These are phyloP conservation scores for Pristiophorus japonicus DNA, from an alignment of 2,113 vertebrate genomes.

Conservation along the genomic window DNA sequence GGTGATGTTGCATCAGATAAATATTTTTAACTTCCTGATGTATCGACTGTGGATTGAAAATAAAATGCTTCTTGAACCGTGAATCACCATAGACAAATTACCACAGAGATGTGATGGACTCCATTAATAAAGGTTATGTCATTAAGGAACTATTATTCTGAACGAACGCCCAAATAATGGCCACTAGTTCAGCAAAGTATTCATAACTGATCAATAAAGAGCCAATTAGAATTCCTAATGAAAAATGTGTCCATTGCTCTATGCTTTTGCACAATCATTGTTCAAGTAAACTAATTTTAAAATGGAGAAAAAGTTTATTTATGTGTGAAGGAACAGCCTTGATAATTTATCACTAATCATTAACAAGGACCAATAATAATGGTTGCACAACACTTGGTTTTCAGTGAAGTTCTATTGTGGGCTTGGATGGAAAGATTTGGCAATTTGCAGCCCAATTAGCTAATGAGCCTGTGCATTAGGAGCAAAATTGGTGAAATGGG, in stretches of 20 bases:
- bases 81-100: neutral
- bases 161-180: neutral
- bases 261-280: neutral
- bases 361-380: neutral
- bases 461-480: neutral
- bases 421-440: neutral
- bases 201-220: conserved; percentile 8
- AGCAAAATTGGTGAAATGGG: neutral
- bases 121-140: neutral
- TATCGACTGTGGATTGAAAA: neutral
- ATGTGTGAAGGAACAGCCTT: neutral
- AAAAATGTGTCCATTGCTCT: neutral
- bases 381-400: neutral
- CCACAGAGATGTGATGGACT: neutral
- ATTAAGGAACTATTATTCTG: conserved; percentile 8
- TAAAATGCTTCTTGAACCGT: neutral
- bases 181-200: neutral
- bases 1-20: neutral
- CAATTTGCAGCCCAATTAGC: neutral
- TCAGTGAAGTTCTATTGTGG: neutral
- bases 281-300: neutral
- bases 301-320: neutral
- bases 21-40: neutral
- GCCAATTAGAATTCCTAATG: neutral
- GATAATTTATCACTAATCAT: neutral